Percentiles rank a stretch among this genome's conserved stretches.
Conservation (phyloP, 1,140 invertebrate genomes). For the Pararge aegeria region DNA sequence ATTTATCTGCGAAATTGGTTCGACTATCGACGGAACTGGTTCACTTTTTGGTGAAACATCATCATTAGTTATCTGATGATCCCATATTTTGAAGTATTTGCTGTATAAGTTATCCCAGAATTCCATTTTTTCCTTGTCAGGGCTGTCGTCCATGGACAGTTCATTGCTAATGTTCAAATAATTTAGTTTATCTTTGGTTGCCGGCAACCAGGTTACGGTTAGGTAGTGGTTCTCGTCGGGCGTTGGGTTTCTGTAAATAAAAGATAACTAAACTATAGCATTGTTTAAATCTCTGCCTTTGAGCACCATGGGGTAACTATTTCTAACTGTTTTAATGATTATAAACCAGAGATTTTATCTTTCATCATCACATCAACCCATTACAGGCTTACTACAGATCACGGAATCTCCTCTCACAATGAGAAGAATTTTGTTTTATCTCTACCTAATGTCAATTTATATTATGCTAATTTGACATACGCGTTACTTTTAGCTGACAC, state of each 20-base stretch:
- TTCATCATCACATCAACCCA: too few relatives aligned
- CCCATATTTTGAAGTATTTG: slow-evolving; percentile 65
- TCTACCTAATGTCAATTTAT: too few relatives aligned
- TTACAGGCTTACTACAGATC: too few relatives aligned
- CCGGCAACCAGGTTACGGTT: slow-evolving; percentile 70
- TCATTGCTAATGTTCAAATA: slow-evolving; percentile 68
- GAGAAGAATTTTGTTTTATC: too few relatives aligned
- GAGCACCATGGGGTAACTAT: too few relatives aligned
- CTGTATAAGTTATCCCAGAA: slow-evolving; percentile 73
- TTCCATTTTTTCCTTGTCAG: slow-evolving; percentile 66
- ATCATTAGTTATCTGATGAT: slow-evolving; percentile 40
- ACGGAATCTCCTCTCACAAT: too few relatives aligned
- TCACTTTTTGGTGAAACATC: neutral
- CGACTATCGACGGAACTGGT: neutral
- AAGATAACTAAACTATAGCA: slow-evolving; percentile 1
- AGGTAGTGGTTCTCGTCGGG: slow-evolving; percentile 64
- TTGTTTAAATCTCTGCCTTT: too few relatives aligned
- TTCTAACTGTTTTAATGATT: too few relatives aligned
- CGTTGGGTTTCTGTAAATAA: slow-evolving; percentile 74
- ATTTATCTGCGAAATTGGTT: neutral
- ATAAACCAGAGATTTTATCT: too few relatives aligned
- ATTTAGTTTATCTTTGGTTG: slow-evolving; percentile 60
- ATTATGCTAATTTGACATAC: too few relatives aligned
- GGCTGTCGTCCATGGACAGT: slow-evolving; percentile 54
- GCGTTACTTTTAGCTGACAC: too few relatives aligned